phyloP scores from a whole-genome alignment of 2,113 vertebrate genomes.

The Saimiri boliviensis region DNA sequence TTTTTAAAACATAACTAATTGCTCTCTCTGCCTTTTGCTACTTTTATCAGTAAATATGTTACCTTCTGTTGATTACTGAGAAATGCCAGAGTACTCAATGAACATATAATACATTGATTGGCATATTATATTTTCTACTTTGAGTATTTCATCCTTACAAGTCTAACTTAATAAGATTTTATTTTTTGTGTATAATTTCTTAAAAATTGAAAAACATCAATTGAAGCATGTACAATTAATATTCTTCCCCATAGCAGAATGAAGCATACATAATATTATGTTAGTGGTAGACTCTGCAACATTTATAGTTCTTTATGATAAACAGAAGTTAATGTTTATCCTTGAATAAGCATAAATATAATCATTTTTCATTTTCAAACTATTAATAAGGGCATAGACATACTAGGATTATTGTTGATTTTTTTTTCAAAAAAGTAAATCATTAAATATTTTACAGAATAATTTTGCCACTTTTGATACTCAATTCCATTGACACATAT shows the following conservation, averaged over 20 bases:
- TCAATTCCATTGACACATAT: not conserved
- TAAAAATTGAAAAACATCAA: not conserved
- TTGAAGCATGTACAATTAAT: not conserved
- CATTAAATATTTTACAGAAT: not conserved
- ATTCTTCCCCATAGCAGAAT: not conserved
- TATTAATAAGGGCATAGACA: not conserved
- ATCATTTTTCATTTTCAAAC: slow-evolving; percentile 16
- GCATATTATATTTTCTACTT: not conserved
- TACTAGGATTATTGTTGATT: not conserved
- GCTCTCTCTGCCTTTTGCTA: not conserved
- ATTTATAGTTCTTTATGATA: not conserved
- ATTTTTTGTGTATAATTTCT: not conserved
- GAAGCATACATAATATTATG: not conserved
- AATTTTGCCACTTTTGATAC: not conserved
- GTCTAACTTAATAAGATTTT: not conserved
- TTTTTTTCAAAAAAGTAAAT: not conserved
- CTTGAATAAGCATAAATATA: not conserved
- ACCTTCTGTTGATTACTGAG: not conserved
- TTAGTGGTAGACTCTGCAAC: not conserved
- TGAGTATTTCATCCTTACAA: not conserved
- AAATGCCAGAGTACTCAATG: not conserved
- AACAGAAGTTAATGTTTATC: slow-evolving; percentile 24
- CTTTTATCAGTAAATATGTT: not conserved
- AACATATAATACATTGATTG: not conserved
- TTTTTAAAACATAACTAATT: slow-evolving; percentile 27